Evolutionary conservation across 2,888 invertebrate species (phyloP).

Genomic region (Sinohyriopsis cumingii): DNA sequence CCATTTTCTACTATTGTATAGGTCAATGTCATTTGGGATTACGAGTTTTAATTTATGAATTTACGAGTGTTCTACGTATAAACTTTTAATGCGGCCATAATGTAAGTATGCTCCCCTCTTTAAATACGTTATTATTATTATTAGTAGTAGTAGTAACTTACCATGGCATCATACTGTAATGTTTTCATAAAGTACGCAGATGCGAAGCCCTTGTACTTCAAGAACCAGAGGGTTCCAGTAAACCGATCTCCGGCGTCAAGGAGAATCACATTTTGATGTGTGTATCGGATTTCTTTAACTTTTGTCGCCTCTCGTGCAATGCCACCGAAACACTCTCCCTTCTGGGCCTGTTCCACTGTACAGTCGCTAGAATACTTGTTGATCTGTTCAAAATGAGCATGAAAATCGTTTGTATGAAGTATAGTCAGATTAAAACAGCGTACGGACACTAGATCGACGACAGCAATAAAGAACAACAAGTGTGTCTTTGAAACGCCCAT

Average conservation of each 20-base stretch:
- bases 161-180: conserved; percentile 86
- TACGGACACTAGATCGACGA: no score
- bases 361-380: conserved; percentile 79
- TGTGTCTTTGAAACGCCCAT: no score
- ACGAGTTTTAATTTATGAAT: no score
- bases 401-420: conserved; percentile 93
- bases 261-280: conserved; percentile 78
- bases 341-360: conserved; percentile 67
- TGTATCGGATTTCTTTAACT: conserved; percentile 32
- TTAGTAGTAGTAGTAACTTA: conserved; percentile 26
- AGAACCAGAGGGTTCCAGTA: conserved; percentile 91
- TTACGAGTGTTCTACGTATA: no score
- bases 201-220: conserved; percentile 85
- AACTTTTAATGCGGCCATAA: no score
- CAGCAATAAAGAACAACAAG: no score
- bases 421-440: conserved; percentile 79
- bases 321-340: conserved; percentile 83
- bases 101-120: no score
- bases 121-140: background rate
- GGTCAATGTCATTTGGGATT: no score
- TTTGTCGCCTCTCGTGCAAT: conserved; percentile 79
- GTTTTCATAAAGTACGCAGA: conserved; percentile 85
- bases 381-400: conserved; percentile 87
- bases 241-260: conserved; percentile 94
- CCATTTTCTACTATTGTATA: no score